A percentile compares a stretch with the other conserved stretches of the same genome.
Conservation (phyloP, 2,888 invertebrate genomes). For the Acleris laterana region DNA sequence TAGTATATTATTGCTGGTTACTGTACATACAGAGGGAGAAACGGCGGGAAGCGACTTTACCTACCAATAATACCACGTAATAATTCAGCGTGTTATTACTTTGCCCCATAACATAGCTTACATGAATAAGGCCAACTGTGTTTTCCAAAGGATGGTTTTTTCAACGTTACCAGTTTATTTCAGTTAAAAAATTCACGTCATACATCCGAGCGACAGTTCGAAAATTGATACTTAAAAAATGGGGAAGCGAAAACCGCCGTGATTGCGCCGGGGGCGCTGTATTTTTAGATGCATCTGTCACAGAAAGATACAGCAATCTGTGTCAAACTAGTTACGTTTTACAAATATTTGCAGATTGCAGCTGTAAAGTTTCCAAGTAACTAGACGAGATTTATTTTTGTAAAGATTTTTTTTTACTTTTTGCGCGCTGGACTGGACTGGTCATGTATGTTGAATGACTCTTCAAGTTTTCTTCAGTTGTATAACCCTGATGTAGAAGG, state of each 20-base stretch:
- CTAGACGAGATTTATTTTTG: background rate
- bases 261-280: slow-evolving; percentile 32
- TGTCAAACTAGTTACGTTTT: slow-evolving; percentile 22
- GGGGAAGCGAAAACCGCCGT: slow-evolving; percentile 17
- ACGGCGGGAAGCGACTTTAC: too few species aligned
- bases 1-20: too few species aligned
- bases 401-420: too few species aligned
- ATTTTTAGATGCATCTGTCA: slow-evolving; percentile 37
- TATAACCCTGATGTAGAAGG: too few species aligned
- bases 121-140: too few species aligned
- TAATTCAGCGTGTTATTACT: too few species aligned
- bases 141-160: background rate
- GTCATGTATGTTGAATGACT: too few species aligned
- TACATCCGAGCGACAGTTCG: slow-evolving; percentile 33
- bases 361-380: slow-evolving; percentile 19
- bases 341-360: slow-evolving; percentile 16
- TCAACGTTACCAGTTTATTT: slow-evolving; percentile 9
- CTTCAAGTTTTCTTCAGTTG: too few species aligned
- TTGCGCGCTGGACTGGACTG: too few species aligned
- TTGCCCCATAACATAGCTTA: too few species aligned
- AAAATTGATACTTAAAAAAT: slow-evolving; percentile 42
- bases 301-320: slow-evolving; percentile 7
- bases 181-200: slow-evolving; percentile 4
- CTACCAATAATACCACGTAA: too few species aligned
- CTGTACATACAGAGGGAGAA: too few species aligned